phyloP scores from a whole-genome alignment of 2,888 invertebrate species.

The Drosophila aldrichi region DNA sequence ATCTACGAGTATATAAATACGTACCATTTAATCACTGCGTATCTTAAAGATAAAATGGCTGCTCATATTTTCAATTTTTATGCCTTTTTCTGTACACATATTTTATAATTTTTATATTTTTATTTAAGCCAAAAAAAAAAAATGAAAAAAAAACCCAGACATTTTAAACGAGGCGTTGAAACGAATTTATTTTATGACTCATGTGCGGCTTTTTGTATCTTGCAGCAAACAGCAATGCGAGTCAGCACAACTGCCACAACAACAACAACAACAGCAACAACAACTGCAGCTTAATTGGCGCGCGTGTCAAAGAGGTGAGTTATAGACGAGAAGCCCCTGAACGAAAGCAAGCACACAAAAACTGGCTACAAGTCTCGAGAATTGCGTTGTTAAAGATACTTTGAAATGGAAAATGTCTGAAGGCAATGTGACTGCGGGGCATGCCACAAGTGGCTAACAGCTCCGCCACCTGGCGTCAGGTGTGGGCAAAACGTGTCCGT shows the following conservation, averaged over 20 bases:
- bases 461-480: slow-evolving; percentile 25
- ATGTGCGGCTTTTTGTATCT: slow-evolving; percentile 46
- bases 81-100: slow-evolving; percentile 30
- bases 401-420: slow-evolving; percentile 51
- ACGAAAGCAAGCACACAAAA: slow-evolving; percentile 1
- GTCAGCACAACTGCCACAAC: slow-evolving; percentile 36
- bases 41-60: slow-evolving; percentile 55
- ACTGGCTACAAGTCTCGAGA: slow-evolving; percentile 30
- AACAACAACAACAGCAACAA: slow-evolving; percentile 28
- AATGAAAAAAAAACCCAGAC: neutral
- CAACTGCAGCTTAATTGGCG: slow-evolving; percentile 58
- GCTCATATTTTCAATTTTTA: slow-evolving; percentile 22
- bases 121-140: slow-evolving; percentile 15
- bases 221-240: slow-evolving; percentile 48
- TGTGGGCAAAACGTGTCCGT: slow-evolving; percentile 50
- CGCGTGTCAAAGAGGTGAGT: slow-evolving; percentile 70
- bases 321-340: slow-evolving; percentile 36
- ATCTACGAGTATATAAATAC: slow-evolving; percentile 53
- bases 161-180: slow-evolving; percentile 53
- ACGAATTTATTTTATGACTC: slow-evolving; percentile 66
- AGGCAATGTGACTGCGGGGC: slow-evolving; percentile 61
- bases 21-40: slow-evolving; percentile 54
- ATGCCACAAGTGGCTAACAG: slow-evolving; percentile 72
- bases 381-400: slow-evolving; percentile 9
- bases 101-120: slow-evolving; percentile 41